phyloP scores from a whole-genome alignment of 2,113 vertebrate species.

The Cariama cristata region DNA sequence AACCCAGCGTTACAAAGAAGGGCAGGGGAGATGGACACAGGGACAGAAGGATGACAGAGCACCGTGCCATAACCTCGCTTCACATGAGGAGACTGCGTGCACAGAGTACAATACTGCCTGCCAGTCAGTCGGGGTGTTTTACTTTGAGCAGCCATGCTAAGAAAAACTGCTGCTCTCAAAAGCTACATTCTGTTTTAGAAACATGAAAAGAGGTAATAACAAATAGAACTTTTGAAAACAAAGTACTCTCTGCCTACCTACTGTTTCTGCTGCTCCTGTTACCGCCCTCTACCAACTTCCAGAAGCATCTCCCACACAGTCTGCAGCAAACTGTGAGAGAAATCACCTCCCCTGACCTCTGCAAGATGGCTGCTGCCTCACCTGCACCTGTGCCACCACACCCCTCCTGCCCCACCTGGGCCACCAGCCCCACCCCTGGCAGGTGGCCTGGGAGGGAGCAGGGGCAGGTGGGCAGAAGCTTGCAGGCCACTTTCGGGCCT shows the following conservation, averaged over 20 bases:
- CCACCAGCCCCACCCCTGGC: fast-evolving
- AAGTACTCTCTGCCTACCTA: neutral
- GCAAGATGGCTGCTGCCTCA: neutral
- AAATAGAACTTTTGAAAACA: neutral
- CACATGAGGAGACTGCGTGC: fast-evolving
- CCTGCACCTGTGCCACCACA: neutral
- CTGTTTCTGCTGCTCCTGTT: neutral
- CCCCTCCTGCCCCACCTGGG: neutral
- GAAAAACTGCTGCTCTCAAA: neutral
- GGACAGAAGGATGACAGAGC: fast-evolving
- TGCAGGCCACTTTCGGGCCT: fast-evolving
- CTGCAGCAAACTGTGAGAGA: neutral
- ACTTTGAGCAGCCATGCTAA: fast-evolving
- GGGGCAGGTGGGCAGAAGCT: neutral
- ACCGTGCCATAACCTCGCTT: neutral
- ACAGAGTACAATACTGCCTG: no score
- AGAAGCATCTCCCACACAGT: fast-evolving
- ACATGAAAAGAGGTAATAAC: fast-evolving
- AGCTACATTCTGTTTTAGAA: neutral
- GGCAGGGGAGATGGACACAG: fast-evolving
- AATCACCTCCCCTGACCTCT: neutral
- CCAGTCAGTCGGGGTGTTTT: fast-evolving
- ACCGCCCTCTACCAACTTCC: neutral
- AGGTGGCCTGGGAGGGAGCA: neutral
- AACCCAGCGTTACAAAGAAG: fast-evolving